Evolutionary conservation across 2,888 invertebrate species (phyloP), one percentile per base, ranked within the genome.

Genomic region (Amorpha juglandis): DNA sequence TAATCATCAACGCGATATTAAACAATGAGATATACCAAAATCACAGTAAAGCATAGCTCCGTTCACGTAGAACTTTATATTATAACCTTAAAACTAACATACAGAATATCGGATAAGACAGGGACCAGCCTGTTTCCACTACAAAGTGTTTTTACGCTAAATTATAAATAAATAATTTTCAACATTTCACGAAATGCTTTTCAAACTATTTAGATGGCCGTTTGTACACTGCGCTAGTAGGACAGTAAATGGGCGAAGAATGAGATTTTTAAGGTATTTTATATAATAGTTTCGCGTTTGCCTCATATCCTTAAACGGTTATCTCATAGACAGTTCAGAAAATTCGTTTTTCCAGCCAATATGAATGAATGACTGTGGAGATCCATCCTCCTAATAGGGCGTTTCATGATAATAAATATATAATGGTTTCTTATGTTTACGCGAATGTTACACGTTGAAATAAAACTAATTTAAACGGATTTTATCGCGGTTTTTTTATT

Each of bases 111-210:
- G 81, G 79, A 71, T 78, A 78, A 80, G 74, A 82, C 87, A 88
- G 89, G 92, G 83, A 87, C 92, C 92, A 91, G 92, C 92, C 92
- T 88, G 91, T 74, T 78, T 79, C 70, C 73, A 77, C 83, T 85
- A 87, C 80, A 81, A 86, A 78, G 74, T 71, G 75, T 68, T 70
- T 69, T 63, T 58, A 63, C 45, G 45, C 63, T 67, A 50, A 67
- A 64, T 52, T 63, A 52, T 52, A 53, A 33, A 52, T 53, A 64
- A 63, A 63, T 63, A 38, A 38, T 27, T 51, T 11, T 58, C 19
- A 42, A 58, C 42, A 19, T n/a, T 19, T 12, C 58, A 19, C 38
- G 14, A 21, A 48, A 35, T 11, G 55, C 64, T 50, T 58, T n/a
- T 58, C 58, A 58, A 58, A 48, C 47, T 0, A 1, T 2, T 9